Evolutionary conservation across 2,113 vertebrate species (phyloP), one percentile per base, ranked within the genome.

Genomic region (Platichthys flesus): DNA sequence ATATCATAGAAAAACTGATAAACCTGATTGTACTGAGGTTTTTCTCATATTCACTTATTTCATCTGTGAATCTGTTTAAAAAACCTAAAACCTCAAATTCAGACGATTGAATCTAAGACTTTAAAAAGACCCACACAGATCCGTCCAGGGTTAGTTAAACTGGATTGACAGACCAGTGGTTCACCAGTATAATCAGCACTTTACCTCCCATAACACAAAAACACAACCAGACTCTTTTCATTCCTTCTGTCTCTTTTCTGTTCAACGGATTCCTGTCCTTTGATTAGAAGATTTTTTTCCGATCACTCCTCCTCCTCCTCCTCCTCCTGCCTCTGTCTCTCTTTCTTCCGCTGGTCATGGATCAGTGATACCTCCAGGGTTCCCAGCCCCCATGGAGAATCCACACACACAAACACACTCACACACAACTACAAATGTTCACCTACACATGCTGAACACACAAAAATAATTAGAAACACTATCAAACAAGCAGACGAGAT

Each of bases 311-410:
- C 28, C 57, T 28, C 26, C 26, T 23, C 23, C 23, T 16, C 31
- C 20, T 51, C 9, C 71, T 37, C 7, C 35, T 60, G 40, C 28
- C 15, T 52, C 9, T 2, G 8, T 64, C 79, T 79, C 71, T 42
- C 8, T 76, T 84, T 79, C 75, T 81, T 8, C 77, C 68, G 7
- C 64, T 7, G 26, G 85, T 82, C 83, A 87, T 20, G 79, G 81
- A 81, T 87, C 83, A 87, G 58, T 23, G 72, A 18, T 70, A 55
- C 68, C 80, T 72, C 55, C 26, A 31, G 5, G 40, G 61, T 79
- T 79, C 78, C 58, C 79, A 70, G 71, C 80, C 65, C 74, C 74
- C 82, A 54, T 9, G 2, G 67, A 75, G 58, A 72, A 47, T 23
- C 23, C 10, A 26, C 49, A 51, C 20, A 16, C 14, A 40, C 60